These are phyloP conservation scores for Danaus chrysippus DNA, from an alignment of 2,888 invertebrate genomes.

Conservation along the genomic window DNA sequence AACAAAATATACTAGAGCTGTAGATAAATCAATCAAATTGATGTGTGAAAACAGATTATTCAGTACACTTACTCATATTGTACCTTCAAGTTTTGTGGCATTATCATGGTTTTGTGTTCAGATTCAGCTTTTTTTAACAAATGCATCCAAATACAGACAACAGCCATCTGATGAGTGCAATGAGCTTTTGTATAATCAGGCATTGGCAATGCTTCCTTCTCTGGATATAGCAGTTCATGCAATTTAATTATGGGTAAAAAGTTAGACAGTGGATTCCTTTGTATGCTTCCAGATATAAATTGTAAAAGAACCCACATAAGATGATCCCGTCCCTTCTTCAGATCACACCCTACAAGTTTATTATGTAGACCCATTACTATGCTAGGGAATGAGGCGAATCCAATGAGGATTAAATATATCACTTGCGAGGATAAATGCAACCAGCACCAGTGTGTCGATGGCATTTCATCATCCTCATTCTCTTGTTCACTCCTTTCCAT, in stretches of 20 bases:
- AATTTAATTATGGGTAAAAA: slow-evolving; percentile 94
- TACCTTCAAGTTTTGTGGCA: slow-evolving; percentile 89
- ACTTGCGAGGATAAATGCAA: slow-evolving; percentile 95
- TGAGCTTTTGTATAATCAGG: slow-evolving; percentile 93
- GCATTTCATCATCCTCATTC: slow-evolving; percentile 79
- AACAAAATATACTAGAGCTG: slow-evolving; percentile 7
- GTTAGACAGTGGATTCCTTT: slow-evolving; percentile 92
- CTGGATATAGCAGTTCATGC: slow-evolving; percentile 95
- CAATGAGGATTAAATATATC: slow-evolving; percentile 96
- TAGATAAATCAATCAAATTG: background rate
- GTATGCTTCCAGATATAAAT: slow-evolving; percentile 97
- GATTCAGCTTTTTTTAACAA: slow-evolving; percentile 94
- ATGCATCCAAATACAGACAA: slow-evolving; percentile 98
- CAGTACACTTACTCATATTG: slow-evolving; percentile 85
- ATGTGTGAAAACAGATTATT: background rate
- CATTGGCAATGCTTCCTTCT: slow-evolving; percentile 92
- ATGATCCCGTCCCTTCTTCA: slow-evolving; percentile 95
- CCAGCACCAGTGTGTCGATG: slow-evolving; percentile 91
- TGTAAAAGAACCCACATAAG: slow-evolving; percentile 99
- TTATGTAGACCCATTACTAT: slow-evolving; percentile 94
- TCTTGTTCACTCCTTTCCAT: slow-evolving; percentile 93
- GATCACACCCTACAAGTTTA: slow-evolving; percentile 87
- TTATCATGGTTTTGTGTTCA: slow-evolving; percentile 89
- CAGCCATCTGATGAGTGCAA: slow-evolving; percentile 94
- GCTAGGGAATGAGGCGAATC: slow-evolving; percentile 95